Conservation (phyloP, 2,888 invertebrate species). For the Chesias legatella region DNA sequence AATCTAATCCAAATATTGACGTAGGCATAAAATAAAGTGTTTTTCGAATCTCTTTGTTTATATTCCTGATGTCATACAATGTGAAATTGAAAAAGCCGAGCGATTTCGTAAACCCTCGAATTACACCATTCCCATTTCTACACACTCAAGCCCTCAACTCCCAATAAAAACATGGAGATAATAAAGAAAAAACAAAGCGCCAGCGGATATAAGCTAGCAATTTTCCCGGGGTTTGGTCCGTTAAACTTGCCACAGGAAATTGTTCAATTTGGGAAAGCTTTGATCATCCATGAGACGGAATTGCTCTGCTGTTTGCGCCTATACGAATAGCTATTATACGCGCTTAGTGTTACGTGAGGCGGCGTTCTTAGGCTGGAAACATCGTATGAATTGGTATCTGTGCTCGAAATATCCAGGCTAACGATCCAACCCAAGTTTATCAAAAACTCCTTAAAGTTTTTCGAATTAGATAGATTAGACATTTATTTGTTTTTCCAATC, state of each 20-base stretch:
- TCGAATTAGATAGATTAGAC: too few relatives aligned
- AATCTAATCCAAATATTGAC: too few relatives aligned
- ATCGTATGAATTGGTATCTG: too few relatives aligned
- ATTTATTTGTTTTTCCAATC: too few relatives aligned
- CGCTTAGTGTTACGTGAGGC: too few relatives aligned
- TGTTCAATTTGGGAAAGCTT: constrained; percentile 28
- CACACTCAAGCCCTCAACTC: constrained; percentile 18
- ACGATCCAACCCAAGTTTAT: too few relatives aligned
- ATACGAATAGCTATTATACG: background rate
- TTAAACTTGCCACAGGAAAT: constrained; percentile 28
- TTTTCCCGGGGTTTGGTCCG: constrained; percentile 22
- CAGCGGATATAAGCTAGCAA: constrained; percentile 25
- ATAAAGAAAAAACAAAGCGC: constrained; percentile 24
- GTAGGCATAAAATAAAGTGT: too few relatives aligned
- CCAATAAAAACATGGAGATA: constrained; percentile 25
- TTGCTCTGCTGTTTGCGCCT: constrained; percentile 1
- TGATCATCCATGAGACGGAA: constrained; percentile 18
- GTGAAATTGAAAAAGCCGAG: too few relatives aligned
- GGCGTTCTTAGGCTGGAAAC: background rate
- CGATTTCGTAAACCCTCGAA: constrained; percentile 1
- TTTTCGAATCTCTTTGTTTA: too few relatives aligned
- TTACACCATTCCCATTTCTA: background rate
- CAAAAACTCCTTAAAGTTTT: too few relatives aligned
- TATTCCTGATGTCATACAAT: too few relatives aligned
- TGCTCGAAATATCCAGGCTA: too few relatives aligned